A percentile compares a stretch with the other conserved stretches of the same genome.
Conservation (phyloP, 64 coral and sea anemone genomes). For the Acropora tenuis region DNA sequence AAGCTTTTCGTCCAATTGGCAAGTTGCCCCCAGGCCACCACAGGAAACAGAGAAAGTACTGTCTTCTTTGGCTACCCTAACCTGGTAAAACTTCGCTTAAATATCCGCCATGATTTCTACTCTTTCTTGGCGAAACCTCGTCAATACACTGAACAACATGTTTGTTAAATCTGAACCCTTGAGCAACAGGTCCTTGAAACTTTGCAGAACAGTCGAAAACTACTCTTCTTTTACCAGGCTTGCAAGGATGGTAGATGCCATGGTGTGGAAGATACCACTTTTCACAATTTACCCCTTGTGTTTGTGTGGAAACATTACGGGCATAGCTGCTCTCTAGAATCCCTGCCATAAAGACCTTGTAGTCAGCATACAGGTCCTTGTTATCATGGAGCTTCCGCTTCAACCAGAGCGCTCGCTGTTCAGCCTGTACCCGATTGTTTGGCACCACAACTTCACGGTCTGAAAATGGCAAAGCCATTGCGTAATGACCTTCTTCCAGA, state of each 20-base stretch:
- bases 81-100: no score
- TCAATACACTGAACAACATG: no score
- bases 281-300: constrained; percentile 13
- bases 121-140: no score
- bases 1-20: no score
- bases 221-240: no score
- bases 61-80: no score
- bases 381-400: neutral
- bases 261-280: constrained; percentile 72
- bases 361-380: neutral
- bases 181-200: no score
- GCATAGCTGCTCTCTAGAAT: constrained; percentile 64
- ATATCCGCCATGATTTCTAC: no score
- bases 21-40: no score
- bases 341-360: constrained; percentile 25
- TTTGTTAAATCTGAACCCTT: no score
- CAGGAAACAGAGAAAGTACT: no score
- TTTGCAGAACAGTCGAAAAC: no score
- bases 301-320: constrained; percentile 29
- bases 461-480: neutral
- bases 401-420: neutral
- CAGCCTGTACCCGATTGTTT: neutral
- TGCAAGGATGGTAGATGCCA: constrained; percentile 37
- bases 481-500: neutral
- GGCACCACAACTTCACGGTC: neutral